A percentile compares a stretch with the other conserved stretches of the same genome.
These are phyloP conservation scores for Pyxicephalus adspersus DNA, from an alignment of 2,113 vertebrate species.

Conservation along the genomic window DNA sequence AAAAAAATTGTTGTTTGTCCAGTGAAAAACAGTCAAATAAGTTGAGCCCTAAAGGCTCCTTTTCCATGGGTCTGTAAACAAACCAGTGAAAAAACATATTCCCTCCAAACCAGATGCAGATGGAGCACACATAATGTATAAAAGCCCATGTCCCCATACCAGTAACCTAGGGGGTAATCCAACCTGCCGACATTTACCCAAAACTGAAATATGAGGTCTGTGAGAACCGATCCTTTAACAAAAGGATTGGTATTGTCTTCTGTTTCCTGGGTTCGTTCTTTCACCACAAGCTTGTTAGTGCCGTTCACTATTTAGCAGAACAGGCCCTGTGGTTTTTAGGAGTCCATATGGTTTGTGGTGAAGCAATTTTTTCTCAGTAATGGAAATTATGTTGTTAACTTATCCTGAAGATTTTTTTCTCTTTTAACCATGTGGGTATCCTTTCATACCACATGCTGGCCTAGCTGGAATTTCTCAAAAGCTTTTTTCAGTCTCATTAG, in stretches of 20 bases:
- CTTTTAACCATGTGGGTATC: constrained; percentile 11
- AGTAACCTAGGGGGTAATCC: too few relatives aligned
- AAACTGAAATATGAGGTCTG: too few relatives aligned
- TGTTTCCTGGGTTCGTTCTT: neutral
- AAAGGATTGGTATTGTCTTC: neutral
- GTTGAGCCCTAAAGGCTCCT: too few relatives aligned
- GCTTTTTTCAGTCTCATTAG: constrained; percentile 20
- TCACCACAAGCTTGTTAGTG: neutral
- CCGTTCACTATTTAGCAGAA: constrained; percentile 1
- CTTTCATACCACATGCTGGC: constrained; percentile 9
- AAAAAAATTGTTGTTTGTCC: too few relatives aligned
- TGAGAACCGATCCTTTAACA: too few relatives aligned
- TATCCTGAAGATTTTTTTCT: neutral
- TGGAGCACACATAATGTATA: too few relatives aligned
- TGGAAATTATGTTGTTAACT: constrained; percentile 34
- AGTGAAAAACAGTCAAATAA: too few relatives aligned
- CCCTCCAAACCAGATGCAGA: too few relatives aligned
- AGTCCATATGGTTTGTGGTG: constrained; percentile 23
- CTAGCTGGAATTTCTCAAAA: constrained; percentile 19
- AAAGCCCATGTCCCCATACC: too few relatives aligned
- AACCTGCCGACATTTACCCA: too few relatives aligned
- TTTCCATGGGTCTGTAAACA: too few relatives aligned
- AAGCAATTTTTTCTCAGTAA: constrained; percentile 27
- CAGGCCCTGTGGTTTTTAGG: constrained; percentile 24
- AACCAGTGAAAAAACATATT: too few relatives aligned